These are phyloP conservation scores for Laupala kohalensis DNA, from an alignment of 1,140 invertebrate species.

Conservation along the genomic window DNA sequence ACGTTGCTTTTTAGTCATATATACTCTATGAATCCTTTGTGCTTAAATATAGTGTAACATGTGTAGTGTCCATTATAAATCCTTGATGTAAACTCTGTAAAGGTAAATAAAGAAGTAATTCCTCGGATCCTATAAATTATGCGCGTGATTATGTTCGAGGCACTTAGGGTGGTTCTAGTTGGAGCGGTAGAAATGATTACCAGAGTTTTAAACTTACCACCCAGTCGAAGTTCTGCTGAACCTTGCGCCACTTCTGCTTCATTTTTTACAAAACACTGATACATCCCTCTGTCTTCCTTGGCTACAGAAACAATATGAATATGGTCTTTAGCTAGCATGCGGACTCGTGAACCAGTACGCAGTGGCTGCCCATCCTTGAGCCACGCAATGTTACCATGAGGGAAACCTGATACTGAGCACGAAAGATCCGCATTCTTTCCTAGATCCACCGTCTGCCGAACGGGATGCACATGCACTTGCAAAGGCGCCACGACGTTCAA, in stretches of 20 bases:
- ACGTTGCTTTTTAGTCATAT: no score
- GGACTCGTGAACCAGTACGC: constrained; percentile 37
- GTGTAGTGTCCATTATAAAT: no score
- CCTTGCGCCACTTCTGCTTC: constrained; percentile 56
- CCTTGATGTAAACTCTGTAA: no score
- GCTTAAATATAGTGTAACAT: no score
- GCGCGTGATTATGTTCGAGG: no score
- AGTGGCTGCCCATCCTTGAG: constrained; percentile 49
- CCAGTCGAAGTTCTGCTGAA: constrained; percentile 54
- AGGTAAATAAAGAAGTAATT: no score
- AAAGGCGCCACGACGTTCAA: constrained; percentile 37
- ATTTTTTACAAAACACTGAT: constrained; percentile 64
- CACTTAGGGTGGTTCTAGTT: no score
- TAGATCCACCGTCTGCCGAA: constrained; percentile 39
- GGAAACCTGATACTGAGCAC: constrained; percentile 33
- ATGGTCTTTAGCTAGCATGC: constrained; percentile 33
- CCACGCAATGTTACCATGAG: constrained; percentile 34
- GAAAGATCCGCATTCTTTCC: constrained; percentile 39
- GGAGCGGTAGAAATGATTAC: no score
- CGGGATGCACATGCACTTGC: constrained; percentile 39
- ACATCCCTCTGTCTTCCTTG: constrained; percentile 66
- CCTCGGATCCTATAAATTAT: no score
- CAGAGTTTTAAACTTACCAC: constrained; percentile 51
- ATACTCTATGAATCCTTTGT: no score
- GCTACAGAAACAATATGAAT: constrained; percentile 50